phyloP scores from a whole-genome alignment of 2,797 vertebrate genomes.

The Lycodopsis pacificus region DNA sequence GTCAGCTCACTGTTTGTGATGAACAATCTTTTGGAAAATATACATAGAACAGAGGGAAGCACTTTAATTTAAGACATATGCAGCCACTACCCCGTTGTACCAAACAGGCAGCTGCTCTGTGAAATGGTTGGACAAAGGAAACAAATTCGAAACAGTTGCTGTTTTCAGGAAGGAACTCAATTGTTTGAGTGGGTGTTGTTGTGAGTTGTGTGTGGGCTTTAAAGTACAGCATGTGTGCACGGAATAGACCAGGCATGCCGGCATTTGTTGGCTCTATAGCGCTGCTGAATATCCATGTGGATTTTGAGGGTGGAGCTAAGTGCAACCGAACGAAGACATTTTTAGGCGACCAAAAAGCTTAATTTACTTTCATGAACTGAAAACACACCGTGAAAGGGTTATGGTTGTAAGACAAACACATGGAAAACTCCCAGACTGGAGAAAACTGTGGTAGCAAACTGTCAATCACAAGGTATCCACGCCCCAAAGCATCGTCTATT shows the following conservation, averaged over 20 bases:
- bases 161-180: slow-evolving; percentile 30
- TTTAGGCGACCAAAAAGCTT: too few relatives aligned
- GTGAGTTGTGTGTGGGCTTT: not conserved
- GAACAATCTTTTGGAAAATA: not conserved
- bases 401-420: too few relatives aligned
- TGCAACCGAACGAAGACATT: too few relatives aligned
- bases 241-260: not conserved
- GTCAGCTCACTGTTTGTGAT: not conserved
- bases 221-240: not conserved
- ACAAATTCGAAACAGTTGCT: slow-evolving; percentile 30
- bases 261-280: slow-evolving; percentile 2
- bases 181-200: slow-evolving; percentile 35
- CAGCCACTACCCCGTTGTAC: not conserved
- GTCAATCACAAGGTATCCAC: too few relatives aligned
- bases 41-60: not conserved
- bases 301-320: not conserved
- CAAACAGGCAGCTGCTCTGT: not conserved
- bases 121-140: not conserved
- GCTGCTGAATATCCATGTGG: not conserved
- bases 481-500: too few relatives aligned
- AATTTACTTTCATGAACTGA: too few relatives aligned
- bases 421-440: too few relatives aligned
- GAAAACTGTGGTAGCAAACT: too few relatives aligned
- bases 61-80: slow-evolving; percentile 4
- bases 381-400: too few relatives aligned